Conservation (phyloP, 2,888 invertebrate genomes). For the Phalangium opilio region DNA sequence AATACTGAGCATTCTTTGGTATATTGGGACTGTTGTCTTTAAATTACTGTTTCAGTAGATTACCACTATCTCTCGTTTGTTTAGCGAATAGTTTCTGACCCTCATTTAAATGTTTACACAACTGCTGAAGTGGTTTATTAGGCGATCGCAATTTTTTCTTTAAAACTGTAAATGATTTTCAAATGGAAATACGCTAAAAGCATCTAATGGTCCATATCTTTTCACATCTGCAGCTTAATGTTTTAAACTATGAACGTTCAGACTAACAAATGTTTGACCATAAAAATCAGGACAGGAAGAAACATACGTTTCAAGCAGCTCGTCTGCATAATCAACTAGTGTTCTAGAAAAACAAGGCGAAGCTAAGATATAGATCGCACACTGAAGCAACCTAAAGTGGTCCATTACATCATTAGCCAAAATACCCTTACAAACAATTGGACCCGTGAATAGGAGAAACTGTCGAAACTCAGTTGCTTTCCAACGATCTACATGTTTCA, state of each 20-base stretch:
- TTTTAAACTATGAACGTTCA: neutral
- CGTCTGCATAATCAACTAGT: too few species aligned
- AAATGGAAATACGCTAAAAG: constrained; percentile 2
- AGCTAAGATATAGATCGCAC: too few species aligned
- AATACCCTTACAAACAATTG: constrained; percentile 19
- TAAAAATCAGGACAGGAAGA: neutral
- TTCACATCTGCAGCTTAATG: neutral
- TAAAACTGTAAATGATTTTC: constrained; percentile 1
- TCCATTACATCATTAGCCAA: constrained; percentile 17
- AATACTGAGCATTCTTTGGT: too few species aligned
- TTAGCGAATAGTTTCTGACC: neutral
- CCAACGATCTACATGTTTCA: constrained; percentile 23
- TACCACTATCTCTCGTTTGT: too few species aligned
- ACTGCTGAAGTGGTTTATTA: constrained; percentile 1
- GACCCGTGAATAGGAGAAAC: constrained; percentile 24
- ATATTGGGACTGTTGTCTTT: too few species aligned
- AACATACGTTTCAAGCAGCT: neutral
- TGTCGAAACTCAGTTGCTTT: constrained; percentile 25
- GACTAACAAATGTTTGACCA: neutral
- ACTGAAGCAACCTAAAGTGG: constrained; percentile 17
- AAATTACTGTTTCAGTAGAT: too few species aligned
- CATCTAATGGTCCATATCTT: constrained; percentile 2
- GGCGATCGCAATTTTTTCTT: neutral
- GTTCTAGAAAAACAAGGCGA: too few species aligned
- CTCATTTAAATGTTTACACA: neutral